Evolutionary conservation across 2,888 invertebrate species (phyloP), one percentile per base, ranked within the genome.

Genomic region (Hecatera dysodea): DNA sequence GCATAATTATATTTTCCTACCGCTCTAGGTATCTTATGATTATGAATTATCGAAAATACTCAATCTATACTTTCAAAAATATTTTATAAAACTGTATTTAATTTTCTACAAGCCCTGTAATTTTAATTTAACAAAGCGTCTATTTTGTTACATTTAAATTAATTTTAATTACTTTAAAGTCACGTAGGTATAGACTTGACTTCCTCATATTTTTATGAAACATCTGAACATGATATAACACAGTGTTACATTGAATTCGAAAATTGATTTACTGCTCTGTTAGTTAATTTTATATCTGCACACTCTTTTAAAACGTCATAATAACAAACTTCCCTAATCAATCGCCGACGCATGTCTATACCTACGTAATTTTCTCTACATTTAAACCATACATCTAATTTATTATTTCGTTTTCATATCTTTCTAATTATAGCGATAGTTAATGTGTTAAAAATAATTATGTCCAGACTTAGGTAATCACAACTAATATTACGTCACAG

Each of bases 21-120:
- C 44, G 56, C 22, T 53, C 22, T 0, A 29, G 29, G 6, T 50
- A 64, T 44, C 42, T 65, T 63, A 66, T 33, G 59, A 59, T 65
- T 63, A 66, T 33, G 59, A 59, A 64, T 48, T 64, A 75, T 68
- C 27, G 53, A 71, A 81, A 82, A 73, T 75, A 77, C 44, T 72
- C 55, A 69, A 69, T 66, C 57, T 46, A 50, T 53, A 57, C 56
- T 42, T 74, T 82, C 42, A 67, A 80, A 82, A 83, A 85, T 83
- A 83, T 73, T 73, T 73, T 67, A n/a, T 72, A 57, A 48, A 55
- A 71, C 55, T 42, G 73, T 82, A 29, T 66, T 81, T 33, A 50
- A 48, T 72, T 67, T 62, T 42, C 83, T 84, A 81, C 61, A 72
- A 86, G 84, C 83, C 78, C 83, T 87, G 84, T 86, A 77, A 69